Conservation (phyloP, 2,888 invertebrate species). For the Oscheius sp. region DNA sequence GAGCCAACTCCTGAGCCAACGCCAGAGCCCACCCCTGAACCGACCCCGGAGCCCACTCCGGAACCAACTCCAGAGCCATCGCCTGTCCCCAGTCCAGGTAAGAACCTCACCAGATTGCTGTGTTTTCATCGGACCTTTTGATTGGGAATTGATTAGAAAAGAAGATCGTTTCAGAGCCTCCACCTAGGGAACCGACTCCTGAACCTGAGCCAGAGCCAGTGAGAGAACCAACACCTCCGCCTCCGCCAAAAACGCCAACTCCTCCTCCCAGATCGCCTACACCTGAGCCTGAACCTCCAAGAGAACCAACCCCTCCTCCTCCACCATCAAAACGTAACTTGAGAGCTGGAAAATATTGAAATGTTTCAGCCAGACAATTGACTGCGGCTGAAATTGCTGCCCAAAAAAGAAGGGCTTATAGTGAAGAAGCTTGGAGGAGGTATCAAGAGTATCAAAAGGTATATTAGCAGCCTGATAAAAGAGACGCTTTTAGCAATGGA, state of each 20-base stretch:
- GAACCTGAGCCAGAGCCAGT: conserved; percentile 33
- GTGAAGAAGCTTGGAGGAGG: conserved; percentile 67
- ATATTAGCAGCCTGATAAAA: background rate
- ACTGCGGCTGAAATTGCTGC: conserved; percentile 63
- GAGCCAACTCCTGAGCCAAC: conserved; percentile 37
- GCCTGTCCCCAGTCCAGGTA: conserved; percentile 11
- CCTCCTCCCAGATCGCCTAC: conserved; percentile 44
- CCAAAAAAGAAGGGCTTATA: conserved; percentile 64
- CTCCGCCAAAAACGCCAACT: conserved; percentile 42
- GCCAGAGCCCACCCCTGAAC: conserved; percentile 33
- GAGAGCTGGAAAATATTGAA: background rate
- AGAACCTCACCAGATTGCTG: too few species aligned
- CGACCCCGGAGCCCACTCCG: conserved; percentile 28
- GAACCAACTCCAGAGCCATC: conserved; percentile 25
- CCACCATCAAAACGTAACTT: background rate
- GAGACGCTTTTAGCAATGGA: conserved; percentile 59
- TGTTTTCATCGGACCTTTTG: too few species aligned
- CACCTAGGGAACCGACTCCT: conserved; percentile 33
- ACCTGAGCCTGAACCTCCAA: conserved; percentile 47
- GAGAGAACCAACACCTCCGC: conserved; percentile 34
- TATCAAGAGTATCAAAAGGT: conserved; percentile 69
- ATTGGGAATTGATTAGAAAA: too few species aligned
- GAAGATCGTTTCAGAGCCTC: conserved; percentile 25
- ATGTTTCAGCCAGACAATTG: conserved; percentile 43
- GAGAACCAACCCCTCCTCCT: conserved; percentile 31